Evolutionary conservation across 2,888 invertebrate species (phyloP).

Genomic region (Cheilosia urbana): DNA sequence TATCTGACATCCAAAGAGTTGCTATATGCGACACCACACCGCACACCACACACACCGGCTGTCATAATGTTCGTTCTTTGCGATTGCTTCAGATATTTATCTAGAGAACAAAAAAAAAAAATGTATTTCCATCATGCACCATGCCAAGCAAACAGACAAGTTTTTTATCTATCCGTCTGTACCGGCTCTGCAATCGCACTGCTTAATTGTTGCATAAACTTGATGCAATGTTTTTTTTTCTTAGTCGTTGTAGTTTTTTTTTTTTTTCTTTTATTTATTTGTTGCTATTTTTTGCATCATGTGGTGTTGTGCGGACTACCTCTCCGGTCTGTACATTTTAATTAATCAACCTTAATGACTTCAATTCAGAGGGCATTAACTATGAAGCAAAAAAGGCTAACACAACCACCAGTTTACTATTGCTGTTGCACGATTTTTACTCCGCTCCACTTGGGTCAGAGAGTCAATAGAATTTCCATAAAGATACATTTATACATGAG

Average conservation of each 20-base stretch:
- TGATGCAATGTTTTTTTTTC: constrained; percentile 29
- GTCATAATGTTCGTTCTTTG: constrained; percentile 31
- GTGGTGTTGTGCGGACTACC: constrained; percentile 23
- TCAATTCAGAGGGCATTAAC: constrained; percentile 58
- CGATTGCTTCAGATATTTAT: constrained; percentile 40
- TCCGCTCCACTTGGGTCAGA: constrained; percentile 52
- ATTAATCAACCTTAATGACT: constrained; percentile 73
- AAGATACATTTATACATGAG: constrained; percentile 62
- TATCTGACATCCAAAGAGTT: constrained; percentile 31
- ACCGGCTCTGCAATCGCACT: constrained; percentile 31
- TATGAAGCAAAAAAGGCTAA: constrained; percentile 10
- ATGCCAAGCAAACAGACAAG: constrained; percentile 46
- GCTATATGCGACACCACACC: background rate
- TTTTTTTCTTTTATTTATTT: constrained; percentile 9
- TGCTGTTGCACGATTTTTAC: constrained; percentile 20
- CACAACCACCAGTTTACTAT: constrained; percentile 28
- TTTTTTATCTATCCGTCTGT: constrained; percentile 36
- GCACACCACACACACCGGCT: background rate
- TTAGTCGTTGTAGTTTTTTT: background rate
- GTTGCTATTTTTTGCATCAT: constrained; percentile 30
- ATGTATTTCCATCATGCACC: constrained; percentile 32
- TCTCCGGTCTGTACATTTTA: constrained; percentile 42
- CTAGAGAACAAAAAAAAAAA: constrained; percentile 38
- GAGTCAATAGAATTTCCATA: constrained; percentile 68
- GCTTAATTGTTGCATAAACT: constrained; percentile 65